These are phyloP conservation scores for Platorchestia sp. DNA, from an alignment of 1,140 invertebrate species.

Conservation along the genomic window DNA sequence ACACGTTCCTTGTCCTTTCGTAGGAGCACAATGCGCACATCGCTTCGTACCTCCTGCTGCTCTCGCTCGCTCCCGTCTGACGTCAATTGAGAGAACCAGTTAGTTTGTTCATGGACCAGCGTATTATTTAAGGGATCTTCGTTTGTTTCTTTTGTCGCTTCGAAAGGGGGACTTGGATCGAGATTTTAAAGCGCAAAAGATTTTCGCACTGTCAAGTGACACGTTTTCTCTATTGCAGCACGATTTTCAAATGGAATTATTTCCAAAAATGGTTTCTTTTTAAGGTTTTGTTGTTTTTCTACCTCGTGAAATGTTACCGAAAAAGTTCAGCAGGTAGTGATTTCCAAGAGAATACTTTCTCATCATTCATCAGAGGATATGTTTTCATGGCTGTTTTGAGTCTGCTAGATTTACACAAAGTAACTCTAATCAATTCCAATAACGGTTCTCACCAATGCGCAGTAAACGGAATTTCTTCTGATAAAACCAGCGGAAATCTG, in stretches of 20 bases:
- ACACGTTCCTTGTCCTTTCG: conserved; percentile 37
- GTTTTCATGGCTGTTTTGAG: too few species aligned
- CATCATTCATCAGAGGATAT: too few species aligned
- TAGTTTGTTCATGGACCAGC: background rate
- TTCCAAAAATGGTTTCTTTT: background rate
- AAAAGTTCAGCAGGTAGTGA: background rate
- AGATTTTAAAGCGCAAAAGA: background rate
- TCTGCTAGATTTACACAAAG: too few species aligned
- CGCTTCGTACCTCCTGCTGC: background rate
- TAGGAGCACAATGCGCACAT: conserved; percentile 8
- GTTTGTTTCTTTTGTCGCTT: background rate
- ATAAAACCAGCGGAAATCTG: too few species aligned
- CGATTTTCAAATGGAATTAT: background rate
- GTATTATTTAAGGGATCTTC: background rate
- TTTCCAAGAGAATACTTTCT: background rate
- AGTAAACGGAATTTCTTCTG: too few species aligned
- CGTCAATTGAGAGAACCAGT: background rate
- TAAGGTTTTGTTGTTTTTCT: background rate
- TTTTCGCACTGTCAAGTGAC: background rate
- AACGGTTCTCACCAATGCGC: too few species aligned
- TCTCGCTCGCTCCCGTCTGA: background rate
- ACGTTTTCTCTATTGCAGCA: background rate
- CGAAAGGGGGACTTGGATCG: background rate
- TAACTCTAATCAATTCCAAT: too few species aligned
- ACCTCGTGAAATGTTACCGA: background rate